phyloP scores from a whole-genome alignment of 2,888 invertebrate genomes.

The Ommatoiulus sabulosus region DNA sequence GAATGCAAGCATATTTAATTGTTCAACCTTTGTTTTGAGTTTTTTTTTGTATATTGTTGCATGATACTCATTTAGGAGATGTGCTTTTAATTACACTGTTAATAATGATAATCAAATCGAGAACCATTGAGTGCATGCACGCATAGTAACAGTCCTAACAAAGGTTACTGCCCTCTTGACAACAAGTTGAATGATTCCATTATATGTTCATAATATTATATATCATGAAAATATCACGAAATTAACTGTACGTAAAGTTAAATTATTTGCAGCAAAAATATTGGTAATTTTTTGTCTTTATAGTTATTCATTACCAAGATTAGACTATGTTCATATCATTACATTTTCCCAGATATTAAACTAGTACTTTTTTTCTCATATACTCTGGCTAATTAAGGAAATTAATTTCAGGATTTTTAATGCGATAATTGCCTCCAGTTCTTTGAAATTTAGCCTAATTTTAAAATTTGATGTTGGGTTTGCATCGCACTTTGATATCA shows the following conservation, averaged over 20 bases:
- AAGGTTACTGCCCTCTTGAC: conserved; percentile 31
- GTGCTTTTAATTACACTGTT: neutral
- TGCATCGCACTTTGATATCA: no score
- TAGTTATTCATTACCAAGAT: no score
- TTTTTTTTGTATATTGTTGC: neutral
- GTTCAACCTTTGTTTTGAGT: neutral
- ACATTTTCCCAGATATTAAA: no score
- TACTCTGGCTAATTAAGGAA: neutral
- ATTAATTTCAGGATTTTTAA: neutral
- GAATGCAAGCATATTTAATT: neutral
- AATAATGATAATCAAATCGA: conserved; percentile 7
- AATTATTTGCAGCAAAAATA: no score
- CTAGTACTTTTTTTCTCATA: neutral
- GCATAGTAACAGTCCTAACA: neutral
- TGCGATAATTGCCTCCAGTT: neutral
- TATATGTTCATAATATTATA: no score
- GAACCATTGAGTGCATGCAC: conserved; percentile 30
- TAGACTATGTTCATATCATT: no score
- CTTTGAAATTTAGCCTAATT: neutral
- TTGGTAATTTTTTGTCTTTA: no score
- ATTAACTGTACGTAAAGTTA: no score
- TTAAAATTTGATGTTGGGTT: neutral
- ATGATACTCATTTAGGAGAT: neutral
- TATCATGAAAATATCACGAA: no score
- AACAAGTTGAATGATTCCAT: conserved; percentile 27